Evolutionary conservation across 1,140 invertebrate species (phyloP), one percentile per base, ranked within the genome.

Genomic region (Riptortus pedestris): DNA sequence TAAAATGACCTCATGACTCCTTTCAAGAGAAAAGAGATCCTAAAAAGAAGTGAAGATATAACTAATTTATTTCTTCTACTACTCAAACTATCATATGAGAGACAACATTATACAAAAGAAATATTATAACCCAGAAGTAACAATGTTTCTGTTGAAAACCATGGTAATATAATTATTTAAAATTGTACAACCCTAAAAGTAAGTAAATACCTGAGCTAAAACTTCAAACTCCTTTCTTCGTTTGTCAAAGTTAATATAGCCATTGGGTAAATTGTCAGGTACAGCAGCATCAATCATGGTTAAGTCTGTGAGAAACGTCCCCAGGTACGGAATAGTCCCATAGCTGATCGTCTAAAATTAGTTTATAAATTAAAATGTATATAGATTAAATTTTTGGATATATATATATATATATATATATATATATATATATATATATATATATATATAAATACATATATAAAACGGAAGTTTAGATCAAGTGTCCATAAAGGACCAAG

Each of bases 261-360:
- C 87, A 57, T 91, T 85, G 9, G 81, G 79, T 63, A 92, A 82
- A 26, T 81, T 85, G 72, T 98, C 95, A 0, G 91, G 89, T 70
- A 95, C 92, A 18, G 95, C 96, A 18, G 94, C 93, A 75, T 99
- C 95, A 71, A 99, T 95, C 93, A 98, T 98, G 2, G 93, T 98
- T 31, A 99, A 80, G 75, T 99, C 96, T 0, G 96, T 99, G 33
- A 99, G 79, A 75, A 99, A 99, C 9, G 94, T 99, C 18, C 96
- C 96, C 64, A 99, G 77, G 74, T 98, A 99, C 4, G 96, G 96
- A 72, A 99, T 96, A 1, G 96, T 98, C 22, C 96, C 96, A 71
- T 96, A 85, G 67, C 86, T 89, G 48, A 90, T 88, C 69, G 84
- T 86, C 70, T 80, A 69, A 73, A 48, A 63, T 64, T 59, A 20